Evolutionary conservation across 1,140 invertebrate genomes (phyloP).

Genomic region (Apis laboriosa): DNA sequence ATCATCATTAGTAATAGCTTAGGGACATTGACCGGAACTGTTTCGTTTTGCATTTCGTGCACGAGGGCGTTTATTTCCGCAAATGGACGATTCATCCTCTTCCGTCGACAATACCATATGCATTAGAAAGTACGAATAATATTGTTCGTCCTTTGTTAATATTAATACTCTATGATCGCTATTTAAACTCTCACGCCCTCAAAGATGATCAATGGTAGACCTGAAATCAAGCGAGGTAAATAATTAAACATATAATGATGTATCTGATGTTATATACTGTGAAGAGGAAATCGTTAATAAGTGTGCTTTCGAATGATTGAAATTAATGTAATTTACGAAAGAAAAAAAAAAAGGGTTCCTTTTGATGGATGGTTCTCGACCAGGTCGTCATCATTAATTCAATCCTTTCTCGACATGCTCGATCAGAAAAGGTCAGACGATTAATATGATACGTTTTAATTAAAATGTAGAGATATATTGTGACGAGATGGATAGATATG

Average conservation of each 20-base stretch:
- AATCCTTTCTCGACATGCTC: slow-evolving; percentile 39
- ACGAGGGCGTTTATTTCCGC: slow-evolving; percentile 37
- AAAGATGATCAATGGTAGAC: background rate
- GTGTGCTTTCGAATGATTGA: background rate
- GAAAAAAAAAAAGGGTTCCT: background rate
- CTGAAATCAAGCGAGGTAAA: background rate
- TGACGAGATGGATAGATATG: slow-evolving; percentile 28
- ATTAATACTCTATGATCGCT: background rate
- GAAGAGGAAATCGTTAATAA: slow-evolving; percentile 1
- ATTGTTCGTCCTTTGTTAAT: slow-evolving; percentile 24
- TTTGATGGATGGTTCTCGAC: slow-evolving; percentile 19
- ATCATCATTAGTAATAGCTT: too few species aligned
- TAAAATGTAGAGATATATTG: slow-evolving; percentile 34
- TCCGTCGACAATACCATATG: slow-evolving; percentile 11
- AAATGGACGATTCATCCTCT: slow-evolving; percentile 7
- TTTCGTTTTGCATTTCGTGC: background rate
- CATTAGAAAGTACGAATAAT: background rate
- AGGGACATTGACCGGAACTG: too few species aligned
- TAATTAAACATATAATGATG: background rate
- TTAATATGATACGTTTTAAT: slow-evolving; percentile 47
- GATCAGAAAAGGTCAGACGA: slow-evolving; percentile 6
- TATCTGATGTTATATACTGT: background rate
- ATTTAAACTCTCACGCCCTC: background rate
- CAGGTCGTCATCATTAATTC: slow-evolving; percentile 43
- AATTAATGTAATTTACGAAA: slow-evolving; percentile 30